These are phyloP conservation scores for Rhorus exstirpatorius DNA, from an alignment of 2,888 invertebrate species.

Conservation along the genomic window DNA sequence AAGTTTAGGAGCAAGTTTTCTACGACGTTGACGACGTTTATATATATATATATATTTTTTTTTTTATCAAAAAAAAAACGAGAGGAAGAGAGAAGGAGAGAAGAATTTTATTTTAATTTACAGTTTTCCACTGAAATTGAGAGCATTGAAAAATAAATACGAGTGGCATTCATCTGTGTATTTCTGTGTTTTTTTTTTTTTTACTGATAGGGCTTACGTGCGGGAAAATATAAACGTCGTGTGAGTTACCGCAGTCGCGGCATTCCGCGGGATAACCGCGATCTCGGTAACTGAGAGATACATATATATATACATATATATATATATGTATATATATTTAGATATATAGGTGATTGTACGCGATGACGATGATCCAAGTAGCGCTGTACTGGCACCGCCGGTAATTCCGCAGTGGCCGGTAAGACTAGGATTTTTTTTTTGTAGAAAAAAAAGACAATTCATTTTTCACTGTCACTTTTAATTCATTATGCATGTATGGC, in stretches of 20 bases:
- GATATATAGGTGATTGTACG: conserved; percentile 25
- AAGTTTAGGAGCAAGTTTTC: conserved; percentile 53
- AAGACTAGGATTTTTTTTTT: conserved; percentile 66
- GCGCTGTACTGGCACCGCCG: conserved; percentile 74
- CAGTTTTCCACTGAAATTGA: not conserved
- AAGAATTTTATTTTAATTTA: not conserved
- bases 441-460: not conserved
- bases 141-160: not conserved
- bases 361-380: conserved; percentile 67
- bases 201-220: conserved; percentile 51
- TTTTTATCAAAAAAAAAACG: conserved; percentile 10
- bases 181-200: conserved; percentile 5
- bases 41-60: too few species aligned
- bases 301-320: conserved; percentile 17
- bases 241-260: conserved; percentile 43
- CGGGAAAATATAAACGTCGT: conserved; percentile 47
- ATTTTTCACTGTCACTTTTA: too few species aligned
- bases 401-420: conserved; percentile 80
- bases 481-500: too few species aligned
- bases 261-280: conserved; percentile 61
- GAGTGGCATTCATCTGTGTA: conserved; percentile 17
- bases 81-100: not conserved
- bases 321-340: conserved; percentile 6
- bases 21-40: conserved; percentile 44
- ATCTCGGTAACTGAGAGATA: conserved; percentile 29